A percentile compares a stretch with the other conserved stretches of the same genome.
Conservation (phyloP, 2,113 vertebrate species). For the Pseudopipra pipra region DNA sequence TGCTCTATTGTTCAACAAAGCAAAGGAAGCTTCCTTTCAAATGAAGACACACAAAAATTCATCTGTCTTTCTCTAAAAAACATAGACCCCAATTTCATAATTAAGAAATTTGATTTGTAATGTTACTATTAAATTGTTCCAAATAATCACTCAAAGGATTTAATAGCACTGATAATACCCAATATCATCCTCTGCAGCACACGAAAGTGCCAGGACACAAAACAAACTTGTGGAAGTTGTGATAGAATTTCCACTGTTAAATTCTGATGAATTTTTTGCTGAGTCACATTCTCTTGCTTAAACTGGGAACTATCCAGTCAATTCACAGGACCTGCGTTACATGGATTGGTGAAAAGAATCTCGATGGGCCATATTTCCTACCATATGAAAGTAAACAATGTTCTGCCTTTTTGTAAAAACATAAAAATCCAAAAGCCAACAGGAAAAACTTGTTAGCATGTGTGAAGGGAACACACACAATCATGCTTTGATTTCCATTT, state of each 20-base stretch:
- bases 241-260: background rate
- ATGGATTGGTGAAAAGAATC: background rate
- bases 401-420: background rate
- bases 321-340: background rate
- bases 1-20: background rate
- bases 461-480: background rate
- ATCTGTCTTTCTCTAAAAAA: background rate
- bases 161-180: background rate
- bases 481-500: background rate
- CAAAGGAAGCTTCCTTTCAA: conserved; percentile 31
- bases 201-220: background rate
- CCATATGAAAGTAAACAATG: background rate
- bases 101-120: background rate
- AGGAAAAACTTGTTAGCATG: background rate
- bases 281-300: background rate
- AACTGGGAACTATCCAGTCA: background rate
- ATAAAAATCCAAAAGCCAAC: background rate
- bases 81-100: background rate
- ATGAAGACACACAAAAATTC: background rate
- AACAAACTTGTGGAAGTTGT: background rate
- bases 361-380: rapidly evolving
- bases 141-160: background rate
- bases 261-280: background rate
- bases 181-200: background rate
- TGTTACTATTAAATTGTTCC: background rate